Conservation (phyloP, 1,140 invertebrate genomes). For the Euura saliciscinereae region DNA sequence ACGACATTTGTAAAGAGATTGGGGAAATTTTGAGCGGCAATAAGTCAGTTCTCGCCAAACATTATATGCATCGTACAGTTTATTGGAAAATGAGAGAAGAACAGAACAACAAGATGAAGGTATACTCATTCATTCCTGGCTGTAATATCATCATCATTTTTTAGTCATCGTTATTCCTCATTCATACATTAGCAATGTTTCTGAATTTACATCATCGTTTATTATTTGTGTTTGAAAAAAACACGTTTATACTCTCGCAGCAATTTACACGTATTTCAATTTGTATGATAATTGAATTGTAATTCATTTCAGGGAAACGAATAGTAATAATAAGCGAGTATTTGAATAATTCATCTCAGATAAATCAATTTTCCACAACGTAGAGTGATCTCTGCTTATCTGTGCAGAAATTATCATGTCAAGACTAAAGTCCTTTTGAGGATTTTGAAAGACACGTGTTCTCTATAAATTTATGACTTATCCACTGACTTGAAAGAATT, state of each 20-base stretch:
- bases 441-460: neutral
- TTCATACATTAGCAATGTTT: neutral
- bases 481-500: too few relatives aligned
- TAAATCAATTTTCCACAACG: too few relatives aligned
- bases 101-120: conserved; percentile 65
- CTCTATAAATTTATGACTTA: too few relatives aligned
- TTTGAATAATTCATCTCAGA: too few relatives aligned
- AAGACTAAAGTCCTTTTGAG: neutral
- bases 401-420: too few relatives aligned
- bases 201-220: conserved; percentile 15
- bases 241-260: too few relatives aligned
- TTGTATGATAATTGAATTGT: too few relatives aligned
- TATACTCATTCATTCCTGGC: conserved; percentile 33
- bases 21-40: conserved; percentile 42
- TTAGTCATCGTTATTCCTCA: conserved; percentile 6
- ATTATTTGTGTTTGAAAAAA: too few relatives aligned
- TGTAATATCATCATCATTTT: conserved; percentile 10
- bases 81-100: conserved; percentile 64
- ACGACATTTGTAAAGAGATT: conserved; percentile 51
- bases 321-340: too few relatives aligned
- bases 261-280: neutral
- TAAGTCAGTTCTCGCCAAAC: conserved; percentile 40
- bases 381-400: too few relatives aligned
- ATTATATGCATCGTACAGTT: conserved; percentile 51
- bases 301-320: too few relatives aligned